These are phyloP conservation scores for Rhinogobius similis DNA, from an alignment of 2,113 vertebrate species.

Conservation along the genomic window DNA sequence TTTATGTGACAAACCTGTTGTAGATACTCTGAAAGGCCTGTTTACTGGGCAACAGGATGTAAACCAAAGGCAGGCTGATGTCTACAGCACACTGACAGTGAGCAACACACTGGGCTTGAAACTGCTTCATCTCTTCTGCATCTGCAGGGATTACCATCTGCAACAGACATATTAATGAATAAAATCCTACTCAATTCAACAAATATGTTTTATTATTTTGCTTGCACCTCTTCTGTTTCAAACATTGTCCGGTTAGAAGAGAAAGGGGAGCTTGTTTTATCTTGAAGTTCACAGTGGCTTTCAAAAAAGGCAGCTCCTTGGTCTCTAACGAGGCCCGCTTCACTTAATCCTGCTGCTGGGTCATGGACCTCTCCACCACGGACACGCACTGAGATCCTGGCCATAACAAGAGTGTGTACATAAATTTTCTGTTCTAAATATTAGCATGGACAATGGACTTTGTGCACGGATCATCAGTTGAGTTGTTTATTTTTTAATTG, in stretches of 20 bases:
- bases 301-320: slow-evolving; percentile 80
- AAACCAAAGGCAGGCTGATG: slow-evolving; percentile 80
- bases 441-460: neutral
- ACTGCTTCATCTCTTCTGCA: slow-evolving; percentile 87
- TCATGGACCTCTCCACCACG: slow-evolving; percentile 73
- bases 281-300: slow-evolving; percentile 85
- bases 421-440: neutral
- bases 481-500: too few relatives aligned
- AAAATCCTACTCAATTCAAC: neutral
- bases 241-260: slow-evolving; percentile 94
- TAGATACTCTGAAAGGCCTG: slow-evolving; percentile 89
- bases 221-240: slow-evolving; percentile 87
- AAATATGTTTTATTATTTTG: neutral
- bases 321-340: slow-evolving; percentile 75
- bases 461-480: too few relatives aligned
- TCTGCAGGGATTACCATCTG: slow-evolving; percentile 95
- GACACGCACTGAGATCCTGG: slow-evolving; percentile 75
- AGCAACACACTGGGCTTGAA: slow-evolving; percentile 84
- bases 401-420: slow-evolving; percentile 1
- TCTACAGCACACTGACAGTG: slow-evolving; percentile 86
- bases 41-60: slow-evolving; percentile 88
- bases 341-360: slow-evolving; percentile 58
- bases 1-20: slow-evolving; percentile 79
- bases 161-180: neutral
- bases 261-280: slow-evolving; percentile 87